Conservation (phyloP, 2,888 invertebrate genomes). For the Holacanthella duospinosa region DNA sequence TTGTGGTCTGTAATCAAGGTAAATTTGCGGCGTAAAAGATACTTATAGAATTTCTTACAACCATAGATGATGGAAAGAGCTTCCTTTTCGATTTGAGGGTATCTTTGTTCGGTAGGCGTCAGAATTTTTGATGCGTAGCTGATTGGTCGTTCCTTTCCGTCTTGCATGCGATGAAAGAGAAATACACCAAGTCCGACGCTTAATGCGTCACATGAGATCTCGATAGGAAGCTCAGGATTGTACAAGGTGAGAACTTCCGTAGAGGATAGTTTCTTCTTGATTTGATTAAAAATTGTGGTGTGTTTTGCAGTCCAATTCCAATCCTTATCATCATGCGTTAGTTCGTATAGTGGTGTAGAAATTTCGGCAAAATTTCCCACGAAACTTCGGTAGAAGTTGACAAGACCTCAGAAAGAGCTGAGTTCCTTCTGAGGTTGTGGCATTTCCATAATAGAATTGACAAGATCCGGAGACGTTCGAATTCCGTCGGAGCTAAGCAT, state of each 20-base stretch:
- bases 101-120: constrained; percentile 41
- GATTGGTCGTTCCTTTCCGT: constrained; percentile 24
- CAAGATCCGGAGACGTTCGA: constrained; percentile 38
- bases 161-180: constrained; percentile 36
- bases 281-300: constrained; percentile 37
- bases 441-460: constrained; percentile 38
- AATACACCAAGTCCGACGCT: constrained; percentile 38
- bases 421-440: constrained; percentile 36
- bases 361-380: constrained; percentile 37
- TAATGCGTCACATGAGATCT: constrained; percentile 40
- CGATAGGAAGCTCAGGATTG: constrained; percentile 37
- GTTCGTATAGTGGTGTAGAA: constrained; percentile 38
- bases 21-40: constrained; percentile 43
- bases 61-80: too few species aligned
- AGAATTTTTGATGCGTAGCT: constrained; percentile 41
- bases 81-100: too few species aligned
- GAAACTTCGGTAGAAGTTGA: constrained; percentile 42
- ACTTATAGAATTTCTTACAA: constrained; percentile 40
- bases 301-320: constrained; percentile 38
- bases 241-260: constrained; percentile 38
- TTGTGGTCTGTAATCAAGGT: constrained; percentile 40
- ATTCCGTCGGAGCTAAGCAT: constrained; percentile 39
- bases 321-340: constrained; percentile 36
- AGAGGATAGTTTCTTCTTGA: constrained; percentile 36
- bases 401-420: constrained; percentile 39